These are phyloP conservation scores for Leucosticte australis DNA, from an alignment of 2,113 vertebrate species.

Conservation along the genomic window DNA sequence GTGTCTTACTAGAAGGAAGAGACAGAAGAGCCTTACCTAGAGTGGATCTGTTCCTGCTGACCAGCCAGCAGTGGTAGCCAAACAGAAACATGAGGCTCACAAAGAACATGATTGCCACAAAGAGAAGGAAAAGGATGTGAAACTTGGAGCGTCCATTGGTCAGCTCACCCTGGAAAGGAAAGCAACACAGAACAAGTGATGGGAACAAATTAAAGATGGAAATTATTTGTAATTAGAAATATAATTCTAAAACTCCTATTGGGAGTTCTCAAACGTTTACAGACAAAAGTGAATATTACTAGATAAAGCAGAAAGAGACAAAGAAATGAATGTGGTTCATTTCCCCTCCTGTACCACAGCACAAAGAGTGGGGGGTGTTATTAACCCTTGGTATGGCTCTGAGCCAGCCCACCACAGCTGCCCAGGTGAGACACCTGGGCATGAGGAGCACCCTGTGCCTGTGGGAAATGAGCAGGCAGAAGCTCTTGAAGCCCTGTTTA, in stretches of 20 bases:
- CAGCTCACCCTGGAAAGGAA: constrained; percentile 82
- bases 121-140: constrained; percentile 95
- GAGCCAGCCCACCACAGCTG: not conserved
- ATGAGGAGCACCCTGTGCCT: not conserved
- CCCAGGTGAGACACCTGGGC: not conserved
- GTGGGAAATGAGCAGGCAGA: not conserved
- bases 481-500: not conserved
- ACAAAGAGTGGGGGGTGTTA: not conserved
- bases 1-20: not conserved
- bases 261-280: not conserved
- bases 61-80: constrained; percentile 95
- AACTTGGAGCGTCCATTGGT: constrained; percentile 90
- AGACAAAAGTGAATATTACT: not conserved
- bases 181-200: constrained; percentile 3
- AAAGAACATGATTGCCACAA: constrained; percentile 97
- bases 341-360: not conserved
- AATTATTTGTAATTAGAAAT: not conserved
- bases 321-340: not conserved
- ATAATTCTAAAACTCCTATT: not conserved
- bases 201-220: not conserved
- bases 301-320: not conserved
- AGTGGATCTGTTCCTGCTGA: constrained; percentile 93
- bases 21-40: constrained; percentile 81
- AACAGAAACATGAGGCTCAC: constrained; percentile 97
- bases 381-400: not conserved